A percentile compares a stretch with the other conserved stretches of the same genome.
These are phyloP conservation scores for Schizaphis graminum DNA, from an alignment of 2,888 invertebrate genomes.

Conservation along the genomic window DNA sequence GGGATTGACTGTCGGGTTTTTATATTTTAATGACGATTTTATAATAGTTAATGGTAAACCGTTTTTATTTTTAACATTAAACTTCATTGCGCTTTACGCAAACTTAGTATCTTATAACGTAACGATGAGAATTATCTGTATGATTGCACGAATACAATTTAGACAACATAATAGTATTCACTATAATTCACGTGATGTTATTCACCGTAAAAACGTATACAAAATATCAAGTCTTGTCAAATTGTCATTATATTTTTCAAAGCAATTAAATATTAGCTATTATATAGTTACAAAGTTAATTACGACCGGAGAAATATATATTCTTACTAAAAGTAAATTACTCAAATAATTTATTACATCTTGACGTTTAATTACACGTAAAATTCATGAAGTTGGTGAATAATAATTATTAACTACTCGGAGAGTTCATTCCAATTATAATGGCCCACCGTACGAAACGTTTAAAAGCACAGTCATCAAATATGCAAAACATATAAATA, in stretches of 20 bases:
- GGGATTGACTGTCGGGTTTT: not conserved
- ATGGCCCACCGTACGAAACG: not conserved
- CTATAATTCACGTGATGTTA: not conserved
- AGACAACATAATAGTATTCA: not conserved
- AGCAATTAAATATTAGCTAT: slow-evolving; percentile 27
- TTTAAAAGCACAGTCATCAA: not conserved
- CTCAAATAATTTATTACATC: not conserved
- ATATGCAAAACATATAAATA: not conserved
- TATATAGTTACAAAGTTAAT: slow-evolving; percentile 28
- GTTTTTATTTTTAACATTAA: not conserved
- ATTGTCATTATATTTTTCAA: slow-evolving; percentile 39
- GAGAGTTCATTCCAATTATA: slow-evolving; percentile 18
- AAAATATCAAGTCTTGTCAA: not conserved
- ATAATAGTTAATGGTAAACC: not conserved
- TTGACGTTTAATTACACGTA: slow-evolving; percentile 24
- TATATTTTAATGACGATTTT: not conserved
- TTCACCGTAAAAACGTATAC: not conserved
- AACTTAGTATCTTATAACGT: not conserved
- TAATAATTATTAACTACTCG: slow-evolving; percentile 21
- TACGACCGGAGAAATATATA: not conserved
- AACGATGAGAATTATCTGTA: not conserved
- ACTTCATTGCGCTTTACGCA: not conserved
- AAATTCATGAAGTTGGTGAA: slow-evolving; percentile 1
- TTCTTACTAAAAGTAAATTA: slow-evolving; percentile 18
- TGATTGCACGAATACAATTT: not conserved